Evolutionary conservation across 2,888 invertebrate species (phyloP).

Genomic region (Megamerina dolium): DNA sequence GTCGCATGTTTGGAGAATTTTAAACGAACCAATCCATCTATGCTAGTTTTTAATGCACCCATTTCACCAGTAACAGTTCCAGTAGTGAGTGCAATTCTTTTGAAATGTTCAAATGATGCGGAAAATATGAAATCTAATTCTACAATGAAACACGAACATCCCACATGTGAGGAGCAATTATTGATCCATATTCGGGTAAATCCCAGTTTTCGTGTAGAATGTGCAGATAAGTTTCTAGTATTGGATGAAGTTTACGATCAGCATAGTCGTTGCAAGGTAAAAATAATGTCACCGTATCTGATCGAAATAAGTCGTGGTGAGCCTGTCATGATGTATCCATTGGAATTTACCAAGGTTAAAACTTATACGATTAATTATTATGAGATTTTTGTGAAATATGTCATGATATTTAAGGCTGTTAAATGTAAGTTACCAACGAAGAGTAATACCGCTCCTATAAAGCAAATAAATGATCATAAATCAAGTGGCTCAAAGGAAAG

Average conservation of each 20-base stretch:
- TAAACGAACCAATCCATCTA: no score
- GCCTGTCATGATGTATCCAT: slow-evolving; percentile 33
- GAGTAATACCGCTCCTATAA: no score
- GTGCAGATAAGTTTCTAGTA: slow-evolving; percentile 27
- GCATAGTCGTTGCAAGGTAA: slow-evolving; percentile 23
- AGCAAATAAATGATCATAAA: not conserved
- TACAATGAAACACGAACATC: not conserved
- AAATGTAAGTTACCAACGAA: no score
- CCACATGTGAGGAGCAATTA: slow-evolving; percentile 26
- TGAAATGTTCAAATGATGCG: slow-evolving; percentile 23
- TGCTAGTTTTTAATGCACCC: no score
- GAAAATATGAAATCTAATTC: not conserved
- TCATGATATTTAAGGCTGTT: no score
- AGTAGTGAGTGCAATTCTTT: slow-evolving; percentile 26
- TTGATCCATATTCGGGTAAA: slow-evolving; percentile 29
- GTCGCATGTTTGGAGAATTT: no score
- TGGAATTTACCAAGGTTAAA: slow-evolving; percentile 30
- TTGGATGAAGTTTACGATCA: slow-evolving; percentile 33
- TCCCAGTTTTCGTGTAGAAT: slow-evolving; percentile 23
- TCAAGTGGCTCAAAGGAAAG: not conserved
- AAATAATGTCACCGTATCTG: slow-evolving; percentile 33
- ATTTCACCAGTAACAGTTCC: slow-evolving; percentile 12
- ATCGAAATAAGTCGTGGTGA: slow-evolving; percentile 32
- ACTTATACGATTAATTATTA: no score
- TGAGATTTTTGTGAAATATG: no score